These are phyloP conservation scores for Agonopterix arenella DNA, from an alignment of 2,888 invertebrate genomes.

Conservation along the genomic window DNA sequence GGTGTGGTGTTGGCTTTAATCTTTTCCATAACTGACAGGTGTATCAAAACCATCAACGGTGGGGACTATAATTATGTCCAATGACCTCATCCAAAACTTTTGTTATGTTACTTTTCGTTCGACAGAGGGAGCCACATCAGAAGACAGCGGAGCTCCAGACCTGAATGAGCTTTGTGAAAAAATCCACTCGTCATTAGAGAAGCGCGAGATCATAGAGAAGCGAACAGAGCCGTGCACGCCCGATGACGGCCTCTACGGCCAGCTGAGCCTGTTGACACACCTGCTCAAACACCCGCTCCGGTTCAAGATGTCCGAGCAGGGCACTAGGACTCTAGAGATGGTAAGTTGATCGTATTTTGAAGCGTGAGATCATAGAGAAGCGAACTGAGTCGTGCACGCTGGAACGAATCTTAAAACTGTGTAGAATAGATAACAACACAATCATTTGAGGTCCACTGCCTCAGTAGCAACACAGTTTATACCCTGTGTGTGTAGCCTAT, in stretches of 20 bases:
- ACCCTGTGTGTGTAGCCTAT: no score
- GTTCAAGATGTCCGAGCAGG: constrained; percentile 88
- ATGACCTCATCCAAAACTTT: background rate
- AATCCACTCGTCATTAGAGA: constrained; percentile 84
- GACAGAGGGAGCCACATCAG: constrained; percentile 61
- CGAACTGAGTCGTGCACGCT: no score
- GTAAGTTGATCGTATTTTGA: constrained; percentile 35
- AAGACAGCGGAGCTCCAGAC: constrained; percentile 68
- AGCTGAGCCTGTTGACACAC: constrained; percentile 91
- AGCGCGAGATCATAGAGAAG: constrained; percentile 89
- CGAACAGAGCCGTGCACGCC: constrained; percentile 87
- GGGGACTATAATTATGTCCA: no score
- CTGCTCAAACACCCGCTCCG: constrained; percentile 92
- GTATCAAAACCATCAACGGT: no score
- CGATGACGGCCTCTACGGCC: constrained; percentile 93
- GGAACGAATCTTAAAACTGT: no score
- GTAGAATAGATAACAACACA: no score
- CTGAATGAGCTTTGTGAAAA: constrained; percentile 85
- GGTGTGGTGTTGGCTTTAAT: no score
- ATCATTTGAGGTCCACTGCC: no score
- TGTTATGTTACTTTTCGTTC: background rate
- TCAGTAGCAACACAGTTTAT: no score
- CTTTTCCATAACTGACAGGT: no score
- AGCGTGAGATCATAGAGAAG: background rate
- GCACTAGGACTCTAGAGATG: constrained; percentile 80